Evolutionary conservation across 2,888 invertebrate species (phyloP).

Genomic region (Andrena hattorfiana): DNA sequence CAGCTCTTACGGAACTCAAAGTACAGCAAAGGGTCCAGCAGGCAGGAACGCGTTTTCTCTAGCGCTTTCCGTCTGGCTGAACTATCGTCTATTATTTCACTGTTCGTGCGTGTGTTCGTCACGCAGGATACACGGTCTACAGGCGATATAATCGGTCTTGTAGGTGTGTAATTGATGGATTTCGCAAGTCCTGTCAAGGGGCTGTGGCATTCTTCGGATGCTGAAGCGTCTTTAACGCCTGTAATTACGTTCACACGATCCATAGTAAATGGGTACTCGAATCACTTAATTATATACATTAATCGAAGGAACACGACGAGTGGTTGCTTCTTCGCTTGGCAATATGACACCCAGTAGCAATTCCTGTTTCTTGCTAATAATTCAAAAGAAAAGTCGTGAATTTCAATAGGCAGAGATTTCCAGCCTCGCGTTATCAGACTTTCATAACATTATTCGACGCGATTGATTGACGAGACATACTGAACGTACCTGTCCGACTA

Average conservation of each 20-base stretch:
- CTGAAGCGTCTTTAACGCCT: not conserved
- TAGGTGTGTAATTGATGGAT: slow-evolving; percentile 2
- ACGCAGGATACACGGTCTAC: slow-evolving; percentile 14
- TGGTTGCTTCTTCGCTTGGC: not conserved
- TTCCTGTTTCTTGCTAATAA: not conserved
- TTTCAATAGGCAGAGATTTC: no score
- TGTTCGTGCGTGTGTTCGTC: not conserved
- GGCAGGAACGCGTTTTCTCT: not conserved
- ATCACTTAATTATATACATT: not conserved
- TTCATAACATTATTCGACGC: no score
- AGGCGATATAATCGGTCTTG: not conserved
- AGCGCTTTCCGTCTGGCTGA: not conserved
- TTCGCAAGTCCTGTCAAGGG: slow-evolving; percentile 4
- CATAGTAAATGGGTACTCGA: not conserved
- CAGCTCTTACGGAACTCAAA: slow-evolving; percentile 2
- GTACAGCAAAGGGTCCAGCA: not conserved
- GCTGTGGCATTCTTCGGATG: no score
- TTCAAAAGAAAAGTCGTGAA: not conserved
- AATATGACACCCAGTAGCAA: not conserved
- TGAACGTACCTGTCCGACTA: no score
- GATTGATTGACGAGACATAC: no score
- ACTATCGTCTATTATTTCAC: not conserved
- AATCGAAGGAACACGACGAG: not conserved
- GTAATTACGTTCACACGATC: not conserved
- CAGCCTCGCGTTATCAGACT: no score